Evolutionary conservation across 2,797 vertebrate genomes (phyloP).

Genomic region (Aulostomus chinensis): DNA sequence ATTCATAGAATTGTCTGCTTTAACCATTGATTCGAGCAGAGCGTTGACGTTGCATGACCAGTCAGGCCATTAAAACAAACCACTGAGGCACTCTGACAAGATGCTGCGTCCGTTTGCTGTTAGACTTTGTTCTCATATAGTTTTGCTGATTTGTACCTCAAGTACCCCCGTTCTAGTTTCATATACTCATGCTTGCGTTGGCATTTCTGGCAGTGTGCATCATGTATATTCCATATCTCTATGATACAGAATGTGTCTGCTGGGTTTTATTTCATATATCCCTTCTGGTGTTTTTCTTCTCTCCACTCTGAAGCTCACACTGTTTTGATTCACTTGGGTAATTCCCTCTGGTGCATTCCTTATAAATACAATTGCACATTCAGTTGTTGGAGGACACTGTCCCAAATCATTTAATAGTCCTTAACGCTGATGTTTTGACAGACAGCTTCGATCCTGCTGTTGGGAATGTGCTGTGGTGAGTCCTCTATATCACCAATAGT

Average conservation of each 20-base stretch:
- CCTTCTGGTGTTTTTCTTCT: constrained; percentile 38
- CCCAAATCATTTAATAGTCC: constrained; percentile 40
- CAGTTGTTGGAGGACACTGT: constrained; percentile 28
- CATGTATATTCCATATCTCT: constrained; percentile 43
- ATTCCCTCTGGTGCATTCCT: constrained; percentile 32
- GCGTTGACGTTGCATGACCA: neutral
- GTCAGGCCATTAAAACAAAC: neutral
- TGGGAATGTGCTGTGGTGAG: constrained; percentile 18
- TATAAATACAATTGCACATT: constrained; percentile 51
- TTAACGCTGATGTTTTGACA: constrained; percentile 30
- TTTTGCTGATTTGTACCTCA: constrained; percentile 16
- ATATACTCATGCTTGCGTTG: constrained; percentile 2
- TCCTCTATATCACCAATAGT: constrained; percentile 37
- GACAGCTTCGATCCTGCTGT: constrained; percentile 14
- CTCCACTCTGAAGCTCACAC: constrained; percentile 34
- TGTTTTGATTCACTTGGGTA: constrained; percentile 49
- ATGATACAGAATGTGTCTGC: constrained; percentile 33
- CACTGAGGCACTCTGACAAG: neutral
- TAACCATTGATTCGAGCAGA: neutral
- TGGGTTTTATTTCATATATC: constrained; percentile 30
- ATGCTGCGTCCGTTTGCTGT: constrained; percentile 23
- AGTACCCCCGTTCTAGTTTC: constrained; percentile 38
- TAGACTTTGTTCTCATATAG: neutral
- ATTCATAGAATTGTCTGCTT: too few relatives aligned
- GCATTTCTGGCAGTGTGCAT: constrained; percentile 33